phyloP scores from a whole-genome alignment of 2,888 invertebrate genomes.

The Scrobipalpa atriplicella region DNA sequence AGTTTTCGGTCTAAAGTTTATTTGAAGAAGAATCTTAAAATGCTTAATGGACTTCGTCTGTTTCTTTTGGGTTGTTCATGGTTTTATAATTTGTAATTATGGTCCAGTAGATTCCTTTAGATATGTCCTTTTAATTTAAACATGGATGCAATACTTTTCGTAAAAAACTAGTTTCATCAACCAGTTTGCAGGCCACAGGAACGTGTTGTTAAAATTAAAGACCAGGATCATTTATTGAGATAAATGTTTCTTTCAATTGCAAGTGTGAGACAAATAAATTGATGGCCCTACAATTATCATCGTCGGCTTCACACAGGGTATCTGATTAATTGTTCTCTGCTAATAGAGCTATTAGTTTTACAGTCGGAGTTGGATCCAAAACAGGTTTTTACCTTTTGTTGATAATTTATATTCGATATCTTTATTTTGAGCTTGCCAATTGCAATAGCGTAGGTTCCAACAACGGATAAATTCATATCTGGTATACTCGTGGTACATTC shows the following conservation, averaged over 20 bases:
- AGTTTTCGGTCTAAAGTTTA: background rate
- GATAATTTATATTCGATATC: constrained; percentile 15
- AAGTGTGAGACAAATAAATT: constrained; percentile 31
- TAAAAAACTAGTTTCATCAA: background rate
- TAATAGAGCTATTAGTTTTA: constrained; percentile 56
- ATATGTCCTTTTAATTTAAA: too few relatives aligned
- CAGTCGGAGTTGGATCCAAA: background rate
- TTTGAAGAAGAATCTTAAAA: background rate
- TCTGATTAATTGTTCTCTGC: constrained; percentile 61
- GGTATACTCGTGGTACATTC: background rate
- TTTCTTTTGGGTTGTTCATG: background rate
- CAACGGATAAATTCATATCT: background rate
- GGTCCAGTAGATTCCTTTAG: too few relatives aligned
- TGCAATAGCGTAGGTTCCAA: background rate
- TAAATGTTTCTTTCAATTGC: constrained; percentile 31
- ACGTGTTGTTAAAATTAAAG: background rate
- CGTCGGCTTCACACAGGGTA: constrained; percentile 34
- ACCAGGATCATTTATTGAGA: constrained; percentile 30
- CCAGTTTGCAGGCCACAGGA: too few relatives aligned
- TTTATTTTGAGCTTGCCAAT: background rate
- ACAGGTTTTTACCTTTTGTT: constrained; percentile 18
- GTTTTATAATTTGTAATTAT: too few relatives aligned
- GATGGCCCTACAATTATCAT: constrained; percentile 33
- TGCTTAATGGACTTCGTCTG: background rate
- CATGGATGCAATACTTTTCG: too few relatives aligned